Conservation (phyloP, 1,140 invertebrate genomes). For the Dendrolimus kikuchii region DNA sequence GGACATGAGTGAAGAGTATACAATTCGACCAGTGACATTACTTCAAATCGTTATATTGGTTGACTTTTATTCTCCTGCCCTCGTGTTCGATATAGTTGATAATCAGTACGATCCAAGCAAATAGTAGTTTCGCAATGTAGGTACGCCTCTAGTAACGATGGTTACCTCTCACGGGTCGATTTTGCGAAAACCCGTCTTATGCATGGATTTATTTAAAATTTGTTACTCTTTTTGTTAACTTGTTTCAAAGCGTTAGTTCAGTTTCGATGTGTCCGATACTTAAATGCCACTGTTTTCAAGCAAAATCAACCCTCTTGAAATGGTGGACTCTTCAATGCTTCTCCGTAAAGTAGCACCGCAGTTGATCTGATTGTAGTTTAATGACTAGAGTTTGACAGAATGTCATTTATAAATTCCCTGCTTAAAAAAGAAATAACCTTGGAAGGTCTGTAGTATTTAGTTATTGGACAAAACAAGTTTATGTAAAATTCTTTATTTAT, state of each 20-base stretch:
- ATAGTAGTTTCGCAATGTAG: constrained; percentile 42
- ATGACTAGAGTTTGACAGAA: constrained; percentile 5
- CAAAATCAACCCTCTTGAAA: constrained; percentile 72
- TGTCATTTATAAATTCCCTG: not conserved
- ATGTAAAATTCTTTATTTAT: too few relatives aligned
- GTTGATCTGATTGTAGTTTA: constrained; percentile 16
- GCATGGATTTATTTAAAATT: constrained; percentile 47
- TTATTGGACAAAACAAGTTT: too few relatives aligned
- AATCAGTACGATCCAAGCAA: too few relatives aligned
- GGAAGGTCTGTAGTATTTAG: too few relatives aligned
- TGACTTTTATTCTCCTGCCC: too few relatives aligned
- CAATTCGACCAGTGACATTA: too few relatives aligned
- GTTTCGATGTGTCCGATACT: constrained; percentile 17
- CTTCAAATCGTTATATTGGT: too few relatives aligned
- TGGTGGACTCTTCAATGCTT: constrained; percentile 43
- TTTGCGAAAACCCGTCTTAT: constrained; percentile 42
- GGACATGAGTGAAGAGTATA: too few relatives aligned
- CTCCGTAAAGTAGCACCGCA: constrained; percentile 26
- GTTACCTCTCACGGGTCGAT: constrained; percentile 27
- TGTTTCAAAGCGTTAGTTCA: constrained; percentile 30
- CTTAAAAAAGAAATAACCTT: not conserved
- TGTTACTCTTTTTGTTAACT: constrained; percentile 23
- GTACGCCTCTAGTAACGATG: constrained; percentile 25
- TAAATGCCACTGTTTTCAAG: constrained; percentile 31
- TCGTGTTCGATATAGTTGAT: too few relatives aligned